phyloP scores from a whole-genome alignment of 64 coral and sea anemone genomes.

The Catalaphyllia jardinei region DNA sequence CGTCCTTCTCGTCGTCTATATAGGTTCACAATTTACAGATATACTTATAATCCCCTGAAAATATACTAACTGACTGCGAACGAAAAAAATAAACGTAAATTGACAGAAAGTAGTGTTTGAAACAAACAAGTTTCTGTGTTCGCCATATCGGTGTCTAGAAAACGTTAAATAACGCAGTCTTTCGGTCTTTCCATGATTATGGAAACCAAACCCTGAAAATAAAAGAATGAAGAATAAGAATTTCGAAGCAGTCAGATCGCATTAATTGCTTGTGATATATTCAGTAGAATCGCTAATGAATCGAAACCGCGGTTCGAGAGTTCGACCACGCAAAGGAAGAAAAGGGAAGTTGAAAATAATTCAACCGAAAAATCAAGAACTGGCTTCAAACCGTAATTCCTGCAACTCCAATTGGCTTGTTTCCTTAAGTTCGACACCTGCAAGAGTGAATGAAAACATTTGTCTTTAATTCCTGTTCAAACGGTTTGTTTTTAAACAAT shows the following conservation, averaged over 20 bases:
- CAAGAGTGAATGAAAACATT: background rate
- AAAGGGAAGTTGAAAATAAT: background rate
- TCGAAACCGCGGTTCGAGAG: background rate
- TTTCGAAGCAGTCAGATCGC: too few relatives aligned
- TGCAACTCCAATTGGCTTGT: background rate
- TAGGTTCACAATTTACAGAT: too few relatives aligned
- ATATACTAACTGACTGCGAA: background rate
- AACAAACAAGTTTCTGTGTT: too few relatives aligned
- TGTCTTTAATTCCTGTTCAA: too few relatives aligned
- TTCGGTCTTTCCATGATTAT: too few relatives aligned
- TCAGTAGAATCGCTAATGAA: background rate
- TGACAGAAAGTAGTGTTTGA: background rate
- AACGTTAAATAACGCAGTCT: too few relatives aligned
- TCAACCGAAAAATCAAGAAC: background rate
- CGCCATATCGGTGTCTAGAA: too few relatives aligned
- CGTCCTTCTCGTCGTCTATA: too few relatives aligned
- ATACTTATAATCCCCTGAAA: too few relatives aligned
- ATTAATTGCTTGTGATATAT: too few relatives aligned
- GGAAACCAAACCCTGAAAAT: too few relatives aligned
- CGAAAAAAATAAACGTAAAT: background rate
- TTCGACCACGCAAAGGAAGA: background rate
- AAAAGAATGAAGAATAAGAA: too few relatives aligned
- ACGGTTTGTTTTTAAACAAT: background rate
- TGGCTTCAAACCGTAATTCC: background rate
- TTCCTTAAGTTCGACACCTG: background rate